phyloP scores from a whole-genome alignment of 2,113 vertebrate species.

The Dipodomys spectabilis region DNA sequence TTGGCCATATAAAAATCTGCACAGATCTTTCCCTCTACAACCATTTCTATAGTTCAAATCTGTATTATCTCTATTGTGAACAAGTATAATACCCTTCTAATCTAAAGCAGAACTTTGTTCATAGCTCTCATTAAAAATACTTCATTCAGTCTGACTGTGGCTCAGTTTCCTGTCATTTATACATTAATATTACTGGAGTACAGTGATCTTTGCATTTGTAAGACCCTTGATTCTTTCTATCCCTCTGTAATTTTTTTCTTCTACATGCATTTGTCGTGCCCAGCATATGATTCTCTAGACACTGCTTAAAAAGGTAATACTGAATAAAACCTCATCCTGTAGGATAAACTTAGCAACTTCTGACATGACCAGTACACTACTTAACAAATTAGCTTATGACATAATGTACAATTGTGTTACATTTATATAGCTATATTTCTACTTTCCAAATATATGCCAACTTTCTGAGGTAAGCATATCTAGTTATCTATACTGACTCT shows the following conservation, averaged over 20 bases:
- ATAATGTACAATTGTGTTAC: neutral
- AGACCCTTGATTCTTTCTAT: neutral
- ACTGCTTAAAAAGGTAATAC: too few relatives aligned
- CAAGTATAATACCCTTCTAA: neutral
- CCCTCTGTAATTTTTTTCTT: neutral
- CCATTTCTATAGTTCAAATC: fast-evolving
- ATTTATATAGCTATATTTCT: neutral
- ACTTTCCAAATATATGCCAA: neutral
- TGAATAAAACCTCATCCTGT: neutral
- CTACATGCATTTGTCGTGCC: too few relatives aligned
- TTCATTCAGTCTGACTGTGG: neutral
- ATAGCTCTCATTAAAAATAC: neutral
- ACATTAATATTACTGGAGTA: neutral
- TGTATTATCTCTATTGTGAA: neutral
- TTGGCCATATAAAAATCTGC: neutral
- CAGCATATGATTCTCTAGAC: too few relatives aligned
- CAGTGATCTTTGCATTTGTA: neutral
- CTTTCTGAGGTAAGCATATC: neutral
- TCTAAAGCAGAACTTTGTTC: neutral
- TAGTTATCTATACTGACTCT: neutral
- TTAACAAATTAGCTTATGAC: neutral
- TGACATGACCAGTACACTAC: neutral
- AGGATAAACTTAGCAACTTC: neutral
- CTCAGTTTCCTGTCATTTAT: neutral
- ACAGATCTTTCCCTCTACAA: neutral